Evolutionary conservation across 2,888 invertebrate genomes (phyloP), one percentile per base, ranked within the genome.

Genomic region (Balanococcus diminutus): DNA sequence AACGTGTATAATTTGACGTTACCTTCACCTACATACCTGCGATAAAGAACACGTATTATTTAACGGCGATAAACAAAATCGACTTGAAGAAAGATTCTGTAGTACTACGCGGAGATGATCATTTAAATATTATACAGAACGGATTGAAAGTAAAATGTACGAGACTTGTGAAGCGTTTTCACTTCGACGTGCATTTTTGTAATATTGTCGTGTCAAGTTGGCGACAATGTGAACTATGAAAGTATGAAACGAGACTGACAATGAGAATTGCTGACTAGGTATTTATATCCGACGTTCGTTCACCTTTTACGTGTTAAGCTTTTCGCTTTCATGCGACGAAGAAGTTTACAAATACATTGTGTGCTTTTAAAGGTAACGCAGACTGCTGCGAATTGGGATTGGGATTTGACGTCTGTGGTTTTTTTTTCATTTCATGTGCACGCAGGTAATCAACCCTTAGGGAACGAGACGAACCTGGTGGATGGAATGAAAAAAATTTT

Each of bases 11-110:
- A 72, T 72, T 72, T 31, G 72, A 72, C 31, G 31, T 72, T 31
- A 72, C 72, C 72, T 72, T 72, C 72, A 72, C 72, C 72, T 72
- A 72, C 72, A 72, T 72, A 72, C 28, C 72, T 72, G 31, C 25
- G 72, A 31, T 72, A 31, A 72, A 72, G 72, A 72, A 16, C 31
- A 31, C 72, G 31, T 72, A 31, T 72, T 72, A 72, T 72, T 72
- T 72, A 72, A 72, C 72, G 72, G 28, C 16, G 72, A 72, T 72
- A 31, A 72, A 72, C 72, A 72, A 72, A 72, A 72, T 72, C 6
- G 14, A 31, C 25, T 19, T 56, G 39, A 81, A 39, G 22, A 81
- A 39, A 39, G 22, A 39, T n/a, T n/a, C n/a, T n/a, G n/a, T n/a
- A n/a, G n/a, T n/a, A n/a, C n/a, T n/a, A n/a, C n/a, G n/a, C 14